Base-by-base conservation (phyloP, 2,888 invertebrate species). In the Tipula confusa region DNA sequence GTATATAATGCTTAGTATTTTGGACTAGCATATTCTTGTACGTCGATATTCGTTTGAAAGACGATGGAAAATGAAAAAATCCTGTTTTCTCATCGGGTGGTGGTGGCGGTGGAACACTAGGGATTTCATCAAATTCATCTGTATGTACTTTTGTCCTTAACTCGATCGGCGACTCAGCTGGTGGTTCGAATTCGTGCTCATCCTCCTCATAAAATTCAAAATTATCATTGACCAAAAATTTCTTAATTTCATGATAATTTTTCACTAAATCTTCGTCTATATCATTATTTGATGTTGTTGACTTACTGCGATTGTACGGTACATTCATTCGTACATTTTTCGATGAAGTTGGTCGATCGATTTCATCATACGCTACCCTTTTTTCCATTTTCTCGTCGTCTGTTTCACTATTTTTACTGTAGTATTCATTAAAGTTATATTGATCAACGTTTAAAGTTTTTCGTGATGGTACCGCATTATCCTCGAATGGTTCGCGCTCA, bases 1-100 rank as follows among this genome's bases (percentile, higher is more conserved):
- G 88, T 84, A 85, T 92, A 89, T 87, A 92, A 2, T 91, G 88
- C 86, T 92, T 92, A 0, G 92, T 92, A 85, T 92, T 92, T 85
- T 92, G 90, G 2, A 92, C 88, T 84, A 92, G 85, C 88, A 90
- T 89, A 84, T 89, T 88, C 85, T 88, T 88, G 48, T 88, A 87
- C 3, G 87, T 88, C 48, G 89, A 89, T 84, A 89, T 83, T 79
- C 86, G 86, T 84, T 86, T 85, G 33, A 86, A 84, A 48, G 85
- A 84, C 85, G 84, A 82, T 85, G 84, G n/a, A 85, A 84, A 36
- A 84, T 82, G 43, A 84, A 28, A 79, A 33, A 29, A 33, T 64
- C 18, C 33, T 0, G 48, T 83, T 29, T 36, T 13, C 83, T 83
- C 85, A 38, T 82, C 86, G 85, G n/a, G 87, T 80, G 90, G 91